Percentiles rank a stretch among this genome's conserved stretches.
Evolutionary conservation across 1,140 invertebrate species (phyloP).

Genomic region (Delia radicum): DNA sequence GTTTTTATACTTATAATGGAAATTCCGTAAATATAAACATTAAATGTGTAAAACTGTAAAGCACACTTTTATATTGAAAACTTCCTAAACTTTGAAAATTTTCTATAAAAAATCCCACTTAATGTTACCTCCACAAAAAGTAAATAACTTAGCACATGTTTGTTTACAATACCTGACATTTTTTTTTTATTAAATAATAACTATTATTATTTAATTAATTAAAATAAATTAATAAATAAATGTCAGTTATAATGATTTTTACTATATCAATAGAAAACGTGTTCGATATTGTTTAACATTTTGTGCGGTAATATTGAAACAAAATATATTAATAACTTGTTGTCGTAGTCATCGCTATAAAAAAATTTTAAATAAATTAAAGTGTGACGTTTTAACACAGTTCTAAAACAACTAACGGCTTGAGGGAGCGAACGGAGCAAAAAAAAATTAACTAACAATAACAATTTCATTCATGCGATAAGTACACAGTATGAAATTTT

Average conservation of each 20-base stretch:
- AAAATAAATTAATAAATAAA: neutral
- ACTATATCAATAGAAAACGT: constrained; percentile 14
- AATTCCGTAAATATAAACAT: too few relatives aligned
- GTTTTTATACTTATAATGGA: too few relatives aligned
- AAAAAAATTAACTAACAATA: constrained; percentile 29
- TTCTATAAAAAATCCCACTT: too few relatives aligned
- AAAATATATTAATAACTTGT: neutral
- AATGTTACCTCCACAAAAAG: too few relatives aligned
- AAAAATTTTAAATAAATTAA: neutral
- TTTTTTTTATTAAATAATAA: too few relatives aligned
- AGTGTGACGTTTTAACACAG: neutral
- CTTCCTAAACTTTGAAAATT: too few relatives aligned
- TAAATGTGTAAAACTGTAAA: too few relatives aligned
- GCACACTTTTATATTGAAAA: too few relatives aligned
- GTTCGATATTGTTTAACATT: neutral
- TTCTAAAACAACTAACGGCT: neutral
- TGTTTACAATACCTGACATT: too few relatives aligned
- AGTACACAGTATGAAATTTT: too few relatives aligned
- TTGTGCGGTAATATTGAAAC: neutral
- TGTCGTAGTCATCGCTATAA: neutral
- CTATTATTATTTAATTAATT: neutral
- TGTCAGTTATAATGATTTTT: too few relatives aligned
- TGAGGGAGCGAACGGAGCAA: neutral
- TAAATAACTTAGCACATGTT: too few relatives aligned
- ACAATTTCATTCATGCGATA: neutral